phyloP scores from a whole-genome alignment of 2,888 invertebrate genomes.

The Nemotelus nigrinus region DNA sequence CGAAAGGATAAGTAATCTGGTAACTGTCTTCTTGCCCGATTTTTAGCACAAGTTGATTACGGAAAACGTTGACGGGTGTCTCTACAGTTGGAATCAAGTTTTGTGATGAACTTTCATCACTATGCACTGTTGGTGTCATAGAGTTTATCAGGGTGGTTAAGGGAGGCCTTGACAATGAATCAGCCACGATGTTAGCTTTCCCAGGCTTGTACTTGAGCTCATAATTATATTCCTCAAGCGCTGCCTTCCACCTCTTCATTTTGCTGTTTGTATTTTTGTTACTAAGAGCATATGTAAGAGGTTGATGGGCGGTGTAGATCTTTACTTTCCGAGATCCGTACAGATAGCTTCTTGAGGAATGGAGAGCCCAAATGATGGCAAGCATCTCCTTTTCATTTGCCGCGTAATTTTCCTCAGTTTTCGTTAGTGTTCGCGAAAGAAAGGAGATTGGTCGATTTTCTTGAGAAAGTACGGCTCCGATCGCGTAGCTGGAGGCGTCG shows the following conservation, averaged over 20 bases:
- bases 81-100: background rate
- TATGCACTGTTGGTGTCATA: too few species aligned
- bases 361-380: background rate
- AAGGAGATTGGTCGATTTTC: background rate
- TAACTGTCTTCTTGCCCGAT: background rate
- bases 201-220: background rate
- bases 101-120: background rate
- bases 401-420: too few species aligned
- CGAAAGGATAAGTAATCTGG: background rate
- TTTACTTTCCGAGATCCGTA: background rate
- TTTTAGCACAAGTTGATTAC: conserved; percentile 1
- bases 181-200: background rate
- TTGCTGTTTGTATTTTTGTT: background rate
- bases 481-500: background rate
- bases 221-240: background rate
- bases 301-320: background rate
- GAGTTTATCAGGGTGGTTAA: background rate
- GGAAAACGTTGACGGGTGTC: background rate
- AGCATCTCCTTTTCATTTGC: too few species aligned
- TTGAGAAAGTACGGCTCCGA: background rate
- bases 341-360: background rate
- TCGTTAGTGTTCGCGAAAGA: background rate
- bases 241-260: background rate
- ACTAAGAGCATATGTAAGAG: background rate
- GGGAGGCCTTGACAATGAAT: background rate